phyloP scores from a whole-genome alignment of 2,113 vertebrate genomes.

The Ageneiosus marmoratus region DNA sequence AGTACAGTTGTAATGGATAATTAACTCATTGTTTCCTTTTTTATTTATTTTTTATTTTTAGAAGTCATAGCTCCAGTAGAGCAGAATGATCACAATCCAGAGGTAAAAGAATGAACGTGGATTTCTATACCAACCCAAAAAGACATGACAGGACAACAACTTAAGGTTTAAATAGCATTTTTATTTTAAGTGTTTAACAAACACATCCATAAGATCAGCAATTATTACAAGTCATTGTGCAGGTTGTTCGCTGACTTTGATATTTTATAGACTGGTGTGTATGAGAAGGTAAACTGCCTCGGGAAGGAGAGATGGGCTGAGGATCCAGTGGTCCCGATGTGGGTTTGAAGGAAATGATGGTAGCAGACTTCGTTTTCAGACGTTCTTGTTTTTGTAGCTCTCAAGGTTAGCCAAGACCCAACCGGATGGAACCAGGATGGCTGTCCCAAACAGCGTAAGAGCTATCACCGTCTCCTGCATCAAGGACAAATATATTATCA shows the following conservation, averaged over 20 bases:
- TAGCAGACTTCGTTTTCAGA: background rate
- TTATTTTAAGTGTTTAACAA: constrained; percentile 61
- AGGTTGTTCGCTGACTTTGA: constrained; percentile 13
- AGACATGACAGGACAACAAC: background rate
- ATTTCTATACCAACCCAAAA: background rate
- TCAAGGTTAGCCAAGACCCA: constrained; percentile 74
- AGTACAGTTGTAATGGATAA: no score
- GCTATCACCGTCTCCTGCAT: constrained; percentile 64
- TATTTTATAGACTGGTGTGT: constrained; percentile 38
- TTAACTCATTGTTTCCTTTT: no score
- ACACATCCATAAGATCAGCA: constrained; percentile 20
- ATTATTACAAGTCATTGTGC: constrained; percentile 18
- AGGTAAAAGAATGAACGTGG: background rate
- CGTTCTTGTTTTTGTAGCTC: constrained; percentile 69
- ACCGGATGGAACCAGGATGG: constrained; percentile 71
- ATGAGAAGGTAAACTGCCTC: constrained; percentile 30
- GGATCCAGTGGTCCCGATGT: constrained; percentile 53
- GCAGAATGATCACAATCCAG: background rate
- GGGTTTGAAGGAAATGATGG: constrained; percentile 39
- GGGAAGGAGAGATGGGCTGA: constrained; percentile 51
- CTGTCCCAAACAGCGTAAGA: constrained; percentile 37
- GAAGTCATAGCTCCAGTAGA: background rate
- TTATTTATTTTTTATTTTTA: no score
- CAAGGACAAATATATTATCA: constrained; percentile 14
- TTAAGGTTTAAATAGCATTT: constrained; percentile 59